phyloP scores from a whole-genome alignment of 2,797 vertebrate genomes.

The Centroberyx gerrardi region DNA sequence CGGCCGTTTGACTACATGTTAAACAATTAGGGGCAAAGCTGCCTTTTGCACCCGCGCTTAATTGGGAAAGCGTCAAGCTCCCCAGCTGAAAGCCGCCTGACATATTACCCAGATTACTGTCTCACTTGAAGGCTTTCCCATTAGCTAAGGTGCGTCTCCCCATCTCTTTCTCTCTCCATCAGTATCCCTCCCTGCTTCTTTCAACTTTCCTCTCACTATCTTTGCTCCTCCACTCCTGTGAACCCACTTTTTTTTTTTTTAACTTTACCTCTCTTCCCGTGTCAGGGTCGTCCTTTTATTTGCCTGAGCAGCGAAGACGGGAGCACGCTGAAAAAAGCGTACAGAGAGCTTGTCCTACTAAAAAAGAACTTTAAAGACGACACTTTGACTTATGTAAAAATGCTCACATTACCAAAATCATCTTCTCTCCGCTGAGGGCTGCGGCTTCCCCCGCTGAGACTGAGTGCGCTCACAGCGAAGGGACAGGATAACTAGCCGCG shows the following conservation, averaged over 20 bases:
- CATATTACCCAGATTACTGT: slow-evolving; percentile 78
- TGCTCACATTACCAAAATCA: slow-evolving; percentile 14
- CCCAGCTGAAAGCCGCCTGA: slow-evolving; percentile 67
- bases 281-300: slow-evolving; percentile 20
- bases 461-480: background rate
- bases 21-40: slow-evolving; percentile 70
- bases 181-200: slow-evolving; percentile 16
- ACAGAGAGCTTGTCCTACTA: background rate
- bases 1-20: slow-evolving; percentile 58
- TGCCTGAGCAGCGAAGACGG: slow-evolving; percentile 20
- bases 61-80: slow-evolving; percentile 77
- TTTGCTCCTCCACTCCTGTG: slow-evolving; percentile 17
- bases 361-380: slow-evolving; percentile 55
- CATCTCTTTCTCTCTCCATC: slow-evolving; percentile 42
- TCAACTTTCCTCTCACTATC: slow-evolving; percentile 22
- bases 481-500: background rate
- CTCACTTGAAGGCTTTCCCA: slow-evolving; percentile 74
- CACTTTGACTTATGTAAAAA: slow-evolving; percentile 48
- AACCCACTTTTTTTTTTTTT: slow-evolving; percentile 2
- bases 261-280: slow-evolving; percentile 6
- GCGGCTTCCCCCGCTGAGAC: background rate
- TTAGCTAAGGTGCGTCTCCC: slow-evolving; percentile 65
- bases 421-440: background rate
- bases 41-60: slow-evolving; percentile 65
- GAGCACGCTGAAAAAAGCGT: slow-evolving; percentile 26